These are phyloP conservation scores for Eubucco bourcierii DNA, from an alignment of 2,113 vertebrate genomes.

Conservation along the genomic window DNA sequence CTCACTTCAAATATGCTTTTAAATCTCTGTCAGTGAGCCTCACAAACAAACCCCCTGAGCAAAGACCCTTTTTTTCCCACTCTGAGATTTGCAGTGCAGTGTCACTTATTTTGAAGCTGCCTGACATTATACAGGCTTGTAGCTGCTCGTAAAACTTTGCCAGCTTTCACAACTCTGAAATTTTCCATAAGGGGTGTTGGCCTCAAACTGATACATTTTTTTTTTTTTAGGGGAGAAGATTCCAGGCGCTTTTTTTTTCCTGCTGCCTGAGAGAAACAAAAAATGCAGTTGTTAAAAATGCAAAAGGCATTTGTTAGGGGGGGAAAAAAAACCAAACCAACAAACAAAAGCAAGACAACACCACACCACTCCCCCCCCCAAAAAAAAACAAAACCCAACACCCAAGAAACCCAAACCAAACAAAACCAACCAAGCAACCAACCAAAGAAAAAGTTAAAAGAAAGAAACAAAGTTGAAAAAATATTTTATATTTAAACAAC, in stretches of 20 bases:
- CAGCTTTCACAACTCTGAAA: constrained; percentile 34
- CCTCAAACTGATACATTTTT: neutral
- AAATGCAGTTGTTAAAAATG: neutral
- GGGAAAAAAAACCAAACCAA: too few species aligned
- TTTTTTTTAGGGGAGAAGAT: neutral
- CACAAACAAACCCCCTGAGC: neutral
- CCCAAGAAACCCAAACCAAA: neutral
- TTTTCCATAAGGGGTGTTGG: constrained; percentile 37
- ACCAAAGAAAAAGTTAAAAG: too few species aligned
- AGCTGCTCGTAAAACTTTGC: neutral
- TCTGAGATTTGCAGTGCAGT: neutral
- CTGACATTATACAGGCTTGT: neutral
- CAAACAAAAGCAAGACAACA: too few species aligned
- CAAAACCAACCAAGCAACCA: too few species aligned
- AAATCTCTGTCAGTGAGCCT: neutral
- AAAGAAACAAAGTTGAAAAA: neutral
- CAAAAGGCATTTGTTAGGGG: neutral
- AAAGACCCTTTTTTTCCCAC: neutral
- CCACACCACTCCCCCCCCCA: too few species aligned
- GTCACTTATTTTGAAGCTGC: neutral
- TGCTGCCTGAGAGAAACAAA: neutral
- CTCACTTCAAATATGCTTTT: neutral
- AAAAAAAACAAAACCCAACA: too few species aligned
- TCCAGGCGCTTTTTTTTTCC: neutral
- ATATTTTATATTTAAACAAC: neutral